Percentiles rank a stretch among this genome's conserved stretches.
Evolutionary conservation across 1,140 invertebrate genomes (phyloP).

Genomic region (Branchinecta lindahli): DNA sequence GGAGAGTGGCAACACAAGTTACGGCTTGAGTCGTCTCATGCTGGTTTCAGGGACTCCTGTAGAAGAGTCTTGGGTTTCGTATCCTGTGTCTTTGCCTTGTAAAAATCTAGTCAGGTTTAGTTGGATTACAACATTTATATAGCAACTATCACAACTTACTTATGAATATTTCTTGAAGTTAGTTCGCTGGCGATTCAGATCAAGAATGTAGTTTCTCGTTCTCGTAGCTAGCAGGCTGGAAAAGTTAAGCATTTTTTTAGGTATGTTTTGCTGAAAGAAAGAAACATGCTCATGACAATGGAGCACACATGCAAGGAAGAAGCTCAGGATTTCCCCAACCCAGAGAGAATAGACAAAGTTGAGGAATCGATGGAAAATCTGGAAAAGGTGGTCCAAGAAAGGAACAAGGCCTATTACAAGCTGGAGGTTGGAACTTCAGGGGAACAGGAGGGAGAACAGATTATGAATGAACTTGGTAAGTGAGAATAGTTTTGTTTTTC

Average conservation of each 20-base stretch:
- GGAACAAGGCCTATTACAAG: constrained; percentile 75
- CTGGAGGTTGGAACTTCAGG: constrained; percentile 59
- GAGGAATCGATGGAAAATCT: constrained; percentile 90
- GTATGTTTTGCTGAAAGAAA: constrained; percentile 85
- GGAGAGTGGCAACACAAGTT: too few relatives aligned
- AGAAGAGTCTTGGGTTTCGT: too few relatives aligned
- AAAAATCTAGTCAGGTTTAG: too few relatives aligned
- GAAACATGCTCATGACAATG: constrained; percentile 95
- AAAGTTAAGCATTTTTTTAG: constrained; percentile 32
- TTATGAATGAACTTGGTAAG: too few relatives aligned
- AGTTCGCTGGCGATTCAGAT: not conserved
- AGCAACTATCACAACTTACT: too few relatives aligned
- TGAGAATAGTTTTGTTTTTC: too few relatives aligned
- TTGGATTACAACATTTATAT: too few relatives aligned
- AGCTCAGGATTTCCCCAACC: constrained; percentile 66
- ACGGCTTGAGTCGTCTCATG: too few relatives aligned
- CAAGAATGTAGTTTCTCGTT: not conserved
- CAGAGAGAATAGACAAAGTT: constrained; percentile 88
- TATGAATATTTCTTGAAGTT: not conserved
- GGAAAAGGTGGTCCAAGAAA: constrained; percentile 73
- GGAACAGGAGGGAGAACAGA: too few relatives aligned
- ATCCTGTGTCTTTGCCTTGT: too few relatives aligned
- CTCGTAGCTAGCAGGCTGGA: constrained; percentile 15
- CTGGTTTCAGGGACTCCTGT: too few relatives aligned
- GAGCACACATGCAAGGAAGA: constrained; percentile 59